Evolutionary conservation across 2,113 vertebrate genomes (phyloP), one percentile per base, ranked within the genome.

Genomic region (Poeciliopsis retropinna): DNA sequence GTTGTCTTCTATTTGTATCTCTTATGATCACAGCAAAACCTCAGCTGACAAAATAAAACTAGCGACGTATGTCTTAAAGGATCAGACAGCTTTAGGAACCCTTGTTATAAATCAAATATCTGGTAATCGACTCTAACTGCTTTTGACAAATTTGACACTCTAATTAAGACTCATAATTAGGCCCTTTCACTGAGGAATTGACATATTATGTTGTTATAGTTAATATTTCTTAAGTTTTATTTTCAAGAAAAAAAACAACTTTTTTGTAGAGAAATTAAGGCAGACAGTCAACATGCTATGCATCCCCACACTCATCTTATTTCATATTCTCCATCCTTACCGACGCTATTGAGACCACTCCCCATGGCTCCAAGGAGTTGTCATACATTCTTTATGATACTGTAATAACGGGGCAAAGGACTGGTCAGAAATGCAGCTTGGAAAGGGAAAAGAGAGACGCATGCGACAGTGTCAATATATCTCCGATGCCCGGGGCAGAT

Each of bases 351-450:
- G 27, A 82, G 87, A 87, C 86, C 82, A 87, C 87, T 68, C 76
- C 78, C 88, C 87, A 85, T 69, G 3, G 60, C 84, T 84, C 86
- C 81, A 34, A 75, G 85, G 81, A 87, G 79, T 82, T 86, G 90
- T 91, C 93, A 91, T 85, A 89, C 88, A 87, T 92, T 90, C 87
- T 92, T 93, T 90, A 93, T 86, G 89, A 90, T 70, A 80, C 82
- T 47, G 77, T 17, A 29, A 86, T 84, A 85, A 88, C 76, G 77
- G 51, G 57, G 57, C 81, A 47, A 15, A 1, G 78, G 83, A 86
- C 85, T 89, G 90, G 85, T 70, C 73, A 63, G 84, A 80, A 88
- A 88, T 87, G 81, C 77, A 79, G 84, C 87, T 82, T 0, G 63
- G 63, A 79, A 77, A 67, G 64, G 64, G 63, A 66, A 62, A 27